Base-by-base conservation (phyloP, 2,113 vertebrate species). In the Pogona vitticeps region DNA sequence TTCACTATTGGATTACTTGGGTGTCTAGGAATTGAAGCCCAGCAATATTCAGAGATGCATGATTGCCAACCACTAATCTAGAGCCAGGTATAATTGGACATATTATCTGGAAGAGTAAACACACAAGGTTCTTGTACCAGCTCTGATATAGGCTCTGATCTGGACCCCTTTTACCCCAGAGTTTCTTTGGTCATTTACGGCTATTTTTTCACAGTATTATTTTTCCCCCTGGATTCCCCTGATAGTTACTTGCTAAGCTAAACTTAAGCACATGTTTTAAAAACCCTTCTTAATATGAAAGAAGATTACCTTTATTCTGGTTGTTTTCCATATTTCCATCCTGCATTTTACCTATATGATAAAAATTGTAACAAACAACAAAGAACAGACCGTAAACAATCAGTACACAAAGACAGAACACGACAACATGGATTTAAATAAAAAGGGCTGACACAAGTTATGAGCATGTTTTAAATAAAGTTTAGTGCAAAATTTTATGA, bases 301-400 rank as follows among this genome's bases (percentile, higher is more conserved):
- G 94, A 94, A 92, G 92, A 97, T 99, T 99, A 99, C 99, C 99
- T 99, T 99, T 99, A 96, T 98, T 99, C 97, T 99, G 99, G 98
- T 97, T 98, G 98, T 96, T 96, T 97, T 99, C 99, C 98, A 98
- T 97, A 99, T 98, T 99, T 94, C 98, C 98, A 98, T 99, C 99
- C 97, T 99, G 99, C 98, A 99, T 99, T 98, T 99, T 99, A 98
- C 99, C 99, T 99, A 99, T 98, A 98, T 91, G 96, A 98, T 98
- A 98, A 96, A 97, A 98, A 98, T 98, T 97, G 97, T 95, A 96
- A 98, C 97, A 99, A 97, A 99, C 96, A 98, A 99, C 98, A 97
- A 95, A 97, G 97, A 96, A 96, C 97, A 98, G 97, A 98, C 97
- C 95, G 91, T 96, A 96, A 98, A 97, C 90, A 96, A 95, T 95